Evolutionary conservation across 2,797 vertebrate genomes (phyloP).

Genomic region (Enteromius treurensis): DNA sequence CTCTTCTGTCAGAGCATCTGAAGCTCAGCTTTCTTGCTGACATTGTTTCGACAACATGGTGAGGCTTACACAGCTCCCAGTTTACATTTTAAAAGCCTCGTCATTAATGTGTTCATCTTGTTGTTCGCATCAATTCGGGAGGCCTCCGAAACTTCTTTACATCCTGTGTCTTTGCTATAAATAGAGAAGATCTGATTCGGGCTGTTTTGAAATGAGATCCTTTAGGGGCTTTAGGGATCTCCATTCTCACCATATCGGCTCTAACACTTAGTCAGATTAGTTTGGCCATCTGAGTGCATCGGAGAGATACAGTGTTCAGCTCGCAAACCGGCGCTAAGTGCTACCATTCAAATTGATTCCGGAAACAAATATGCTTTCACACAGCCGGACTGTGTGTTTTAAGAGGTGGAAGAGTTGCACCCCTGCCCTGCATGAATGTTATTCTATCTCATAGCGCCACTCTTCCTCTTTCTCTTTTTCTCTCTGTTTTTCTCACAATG

Average conservation of each 20-base stretch:
- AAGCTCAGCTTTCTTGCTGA: not conserved
- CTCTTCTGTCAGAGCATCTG: not conserved
- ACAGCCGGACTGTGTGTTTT: slow-evolving; percentile 19
- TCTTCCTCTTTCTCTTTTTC: not conserved
- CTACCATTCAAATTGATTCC: slow-evolving; percentile 47
- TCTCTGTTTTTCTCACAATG: not conserved
- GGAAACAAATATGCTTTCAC: slow-evolving; percentile 50
- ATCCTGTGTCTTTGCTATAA: slow-evolving; percentile 28
- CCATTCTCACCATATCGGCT: slow-evolving; percentile 39
- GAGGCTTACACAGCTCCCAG: slow-evolving; percentile 1
- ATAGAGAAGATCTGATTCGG: slow-evolving; percentile 50
- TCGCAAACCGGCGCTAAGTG: slow-evolving; percentile 51
- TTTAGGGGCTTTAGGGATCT: slow-evolving; percentile 27
- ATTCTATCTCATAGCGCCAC: slow-evolving; percentile 11
- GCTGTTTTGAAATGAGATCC: slow-evolving; percentile 48
- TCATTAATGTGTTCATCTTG: slow-evolving; percentile 14
- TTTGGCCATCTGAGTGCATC: slow-evolving; percentile 34
- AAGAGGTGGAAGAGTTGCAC: slow-evolving; percentile 31
- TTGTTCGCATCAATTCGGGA: not conserved
- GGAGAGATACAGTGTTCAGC: slow-evolving; percentile 28
- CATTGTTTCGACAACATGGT: slow-evolving; percentile 10
- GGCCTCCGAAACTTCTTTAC: slow-evolving; percentile 9
- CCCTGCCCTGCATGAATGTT: slow-evolving; percentile 22
- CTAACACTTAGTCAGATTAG: slow-evolving; percentile 52
- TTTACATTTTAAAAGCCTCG: slow-evolving; percentile 12